Conservation (phyloP, 2,888 invertebrate species). For the Rhagonycha lutea region DNA sequence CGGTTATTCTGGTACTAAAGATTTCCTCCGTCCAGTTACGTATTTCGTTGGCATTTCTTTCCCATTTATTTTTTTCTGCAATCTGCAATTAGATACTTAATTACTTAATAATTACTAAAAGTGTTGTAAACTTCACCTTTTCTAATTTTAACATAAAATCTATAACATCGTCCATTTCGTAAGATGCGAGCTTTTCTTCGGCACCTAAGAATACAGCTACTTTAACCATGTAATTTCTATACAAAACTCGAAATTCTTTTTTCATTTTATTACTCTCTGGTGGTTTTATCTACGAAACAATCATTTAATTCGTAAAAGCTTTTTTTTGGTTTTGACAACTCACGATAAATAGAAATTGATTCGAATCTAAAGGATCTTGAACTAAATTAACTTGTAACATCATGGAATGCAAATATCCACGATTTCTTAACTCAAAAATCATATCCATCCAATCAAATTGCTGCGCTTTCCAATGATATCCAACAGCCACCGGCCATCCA, state of each 20-base stretch:
- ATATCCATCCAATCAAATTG: slow-evolving; percentile 76
- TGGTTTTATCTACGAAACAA: neutral
- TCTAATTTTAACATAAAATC: slow-evolving; percentile 37
- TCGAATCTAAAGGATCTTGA: neutral
- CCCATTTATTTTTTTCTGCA: neutral
- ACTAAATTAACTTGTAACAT: neutral
- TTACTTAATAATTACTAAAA: neutral
- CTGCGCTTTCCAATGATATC: slow-evolving; percentile 67
- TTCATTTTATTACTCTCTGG: neutral
- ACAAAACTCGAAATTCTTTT: neutral
- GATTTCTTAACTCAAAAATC: slow-evolving; percentile 72
- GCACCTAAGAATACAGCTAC: slow-evolving; percentile 39
- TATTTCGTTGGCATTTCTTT: no score
- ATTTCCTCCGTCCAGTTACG: neutral
- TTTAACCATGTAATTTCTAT: slow-evolving; percentile 30
- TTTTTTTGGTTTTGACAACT: neutral
- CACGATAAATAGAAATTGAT: neutral
- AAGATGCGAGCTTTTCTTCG: slow-evolving; percentile 19
- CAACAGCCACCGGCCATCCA: slow-evolving; percentile 86
- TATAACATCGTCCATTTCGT: slow-evolving; percentile 37
- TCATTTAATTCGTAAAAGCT: neutral
- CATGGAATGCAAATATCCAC: slow-evolving; percentile 60
- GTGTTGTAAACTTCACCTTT: slow-evolving; percentile 20
- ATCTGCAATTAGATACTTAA: neutral
- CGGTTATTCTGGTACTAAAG: neutral